Evolutionary conservation across 2,888 invertebrate genomes (phyloP).

Genomic region (Drosophila subquinaria): DNA sequence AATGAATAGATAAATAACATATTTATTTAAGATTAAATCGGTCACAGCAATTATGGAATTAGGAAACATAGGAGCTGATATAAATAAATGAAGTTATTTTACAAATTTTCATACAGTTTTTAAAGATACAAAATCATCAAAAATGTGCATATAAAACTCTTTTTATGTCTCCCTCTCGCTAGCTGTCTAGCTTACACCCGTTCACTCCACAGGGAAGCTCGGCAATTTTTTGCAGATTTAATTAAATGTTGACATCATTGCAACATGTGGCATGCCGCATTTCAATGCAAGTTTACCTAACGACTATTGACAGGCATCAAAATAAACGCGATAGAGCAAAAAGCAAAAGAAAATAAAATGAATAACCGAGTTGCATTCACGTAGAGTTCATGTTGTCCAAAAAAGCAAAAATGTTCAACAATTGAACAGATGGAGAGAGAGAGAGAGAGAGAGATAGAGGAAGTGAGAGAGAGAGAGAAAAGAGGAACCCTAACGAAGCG

Average conservation of each 20-base stretch:
- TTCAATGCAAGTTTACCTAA: slow-evolving; percentile 57
- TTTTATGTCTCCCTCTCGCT: background rate
- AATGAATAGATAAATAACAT: background rate
- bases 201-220: background rate
- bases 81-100: background rate
- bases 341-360: slow-evolving; percentile 4
- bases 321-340: slow-evolving; percentile 44
- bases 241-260: slow-evolving; percentile 63
- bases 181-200: background rate
- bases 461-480: background rate
- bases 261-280: slow-evolving; percentile 65
- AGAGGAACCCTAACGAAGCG: slow-evolving; percentile 51
- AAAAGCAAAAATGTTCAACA: slow-evolving; percentile 43
- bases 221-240: slow-evolving; percentile 43
- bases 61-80: background rate
- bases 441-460: background rate
- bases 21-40: too few species aligned
- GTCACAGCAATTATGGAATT: background rate
- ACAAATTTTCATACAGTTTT: background rate
- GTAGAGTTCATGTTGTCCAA: slow-evolving; percentile 26
- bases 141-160: background rate
- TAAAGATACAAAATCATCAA: background rate
- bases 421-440: slow-evolving; percentile 22
- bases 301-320: slow-evolving; percentile 64
- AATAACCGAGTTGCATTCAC: slow-evolving; percentile 20